Base-by-base conservation (phyloP, 1,140 invertebrate species). In the Eueides isabella region DNA sequence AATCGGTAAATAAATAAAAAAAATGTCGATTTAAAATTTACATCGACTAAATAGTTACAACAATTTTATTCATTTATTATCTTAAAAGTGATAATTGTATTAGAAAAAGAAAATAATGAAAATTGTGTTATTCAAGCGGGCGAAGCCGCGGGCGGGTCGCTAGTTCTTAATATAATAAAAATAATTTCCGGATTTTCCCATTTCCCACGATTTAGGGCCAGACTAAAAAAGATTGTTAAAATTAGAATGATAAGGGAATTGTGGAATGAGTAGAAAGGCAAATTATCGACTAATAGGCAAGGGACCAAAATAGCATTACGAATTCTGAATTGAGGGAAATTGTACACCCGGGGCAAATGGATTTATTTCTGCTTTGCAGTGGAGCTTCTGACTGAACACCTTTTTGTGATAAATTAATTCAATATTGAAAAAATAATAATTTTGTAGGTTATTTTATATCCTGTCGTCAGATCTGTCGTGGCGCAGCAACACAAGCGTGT, bases 281-380 rank as follows among this genome's bases (percentile, higher is more conserved):
- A 65, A 65, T 65, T 65, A 65, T 65, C 63, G 33, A 12, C 63
- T 65, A 65, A 65, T 65, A 35, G 63, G 14, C 30, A 31, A 65
- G 63, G 63, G 63, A 23, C n/a, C 31, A 35, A 35, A 65, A 65
- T 65, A 65, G 63, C 63, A 65, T 65, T 65, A 65, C 63, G 26
- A 65, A 65, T 65, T 31, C 31, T 23, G 33, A 65, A 65, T 28
- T 65, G 30, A 35, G 63, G 31, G 63, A 65, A 33, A 65, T 7
- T 31, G 63, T 65, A 14, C 29, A 63, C 61, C 29, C 28, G 61
- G 16, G 61, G 26, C 61, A 30, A 63, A 63, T 55, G 48, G 29
- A 28, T 9, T 63, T 63, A 63, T 63, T 63, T 67, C 41, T 6
- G 35, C 65, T 28, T 67, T 1, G 26, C 33, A 66, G n/a, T 19